These are phyloP conservation scores for Drosophila kambysellisi DNA, from an alignment of 2,888 invertebrate genomes.

Conservation along the genomic window DNA sequence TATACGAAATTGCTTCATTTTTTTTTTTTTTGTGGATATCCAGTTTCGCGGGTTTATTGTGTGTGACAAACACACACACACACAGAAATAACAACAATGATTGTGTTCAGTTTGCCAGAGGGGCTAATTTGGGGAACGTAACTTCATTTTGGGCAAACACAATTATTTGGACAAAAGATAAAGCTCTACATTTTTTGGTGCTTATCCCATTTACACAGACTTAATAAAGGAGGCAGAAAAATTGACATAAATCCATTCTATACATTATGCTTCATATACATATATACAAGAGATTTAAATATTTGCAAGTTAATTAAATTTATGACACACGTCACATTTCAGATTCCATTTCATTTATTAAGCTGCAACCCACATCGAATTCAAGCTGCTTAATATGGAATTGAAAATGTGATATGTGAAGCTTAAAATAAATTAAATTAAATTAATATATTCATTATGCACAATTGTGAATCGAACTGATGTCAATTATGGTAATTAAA, in stretches of 20 bases:
- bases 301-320: neutral
- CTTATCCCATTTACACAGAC: constrained; percentile 29
- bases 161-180: constrained; percentile 21
- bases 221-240: constrained; percentile 1
- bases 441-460: neutral
- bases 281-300: neutral
- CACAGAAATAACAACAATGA: neutral
- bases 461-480: constrained; percentile 18
- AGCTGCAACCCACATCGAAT: neutral
- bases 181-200: constrained; percentile 25
- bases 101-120: constrained; percentile 24
- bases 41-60: constrained; percentile 36
- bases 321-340: neutral
- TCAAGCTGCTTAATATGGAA: neutral
- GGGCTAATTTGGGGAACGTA: constrained; percentile 11
- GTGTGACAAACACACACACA: constrained; percentile 10
- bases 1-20: constrained; percentile 75
- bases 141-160: constrained; percentile 38
- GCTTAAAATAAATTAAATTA: neutral
- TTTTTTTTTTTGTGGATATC: constrained; percentile 16
- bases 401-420: neutral
- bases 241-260: neutral
- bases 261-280: neutral
- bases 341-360: neutral
- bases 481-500: constrained; percentile 47